Conservation (phyloP, 2,113 vertebrate species). For the Daphoenositta chrysoptera region DNA sequence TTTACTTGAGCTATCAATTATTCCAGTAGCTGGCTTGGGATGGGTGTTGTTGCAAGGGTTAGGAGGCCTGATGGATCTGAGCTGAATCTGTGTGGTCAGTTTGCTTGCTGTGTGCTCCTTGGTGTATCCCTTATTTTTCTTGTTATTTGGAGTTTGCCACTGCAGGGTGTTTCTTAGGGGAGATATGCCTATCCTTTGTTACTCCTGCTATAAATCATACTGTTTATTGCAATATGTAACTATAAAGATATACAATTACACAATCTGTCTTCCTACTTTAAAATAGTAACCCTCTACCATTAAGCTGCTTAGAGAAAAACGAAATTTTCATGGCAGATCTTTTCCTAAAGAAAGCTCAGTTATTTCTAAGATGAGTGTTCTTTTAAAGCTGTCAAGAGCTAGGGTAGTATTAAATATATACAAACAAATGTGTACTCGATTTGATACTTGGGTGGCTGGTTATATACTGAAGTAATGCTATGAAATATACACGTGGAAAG, state of each 20-base stretch:
- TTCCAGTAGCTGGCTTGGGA: neutral
- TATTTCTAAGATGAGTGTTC: neutral
- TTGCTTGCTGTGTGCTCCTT: neutral
- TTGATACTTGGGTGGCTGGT: slow-evolving; percentile 2
- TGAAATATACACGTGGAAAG: slow-evolving; percentile 40
- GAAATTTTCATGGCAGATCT: neutral
- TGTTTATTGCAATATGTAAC: neutral
- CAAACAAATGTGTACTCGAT: slow-evolving; percentile 20
- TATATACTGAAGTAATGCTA: slow-evolving; percentile 21
- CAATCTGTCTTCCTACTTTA: neutral
- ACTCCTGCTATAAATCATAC: neutral
- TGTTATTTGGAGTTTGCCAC: neutral
- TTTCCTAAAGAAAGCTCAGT: neutral
- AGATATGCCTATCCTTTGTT: neutral
- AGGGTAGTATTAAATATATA: slow-evolving; percentile 11
- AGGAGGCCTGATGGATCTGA: neutral
- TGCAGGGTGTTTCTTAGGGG: neutral
- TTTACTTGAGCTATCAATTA: neutral
- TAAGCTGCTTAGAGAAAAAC: neutral
- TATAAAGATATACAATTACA: neutral
- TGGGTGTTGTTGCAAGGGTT: neutral
- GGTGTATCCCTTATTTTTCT: neutral
- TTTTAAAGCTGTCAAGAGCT: slow-evolving; percentile 23
- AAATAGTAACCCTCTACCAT: neutral
- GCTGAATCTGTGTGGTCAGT: neutral